These are phyloP conservation scores for Sphinx pinastri DNA, from an alignment of 2,888 invertebrate species.

Conservation along the genomic window DNA sequence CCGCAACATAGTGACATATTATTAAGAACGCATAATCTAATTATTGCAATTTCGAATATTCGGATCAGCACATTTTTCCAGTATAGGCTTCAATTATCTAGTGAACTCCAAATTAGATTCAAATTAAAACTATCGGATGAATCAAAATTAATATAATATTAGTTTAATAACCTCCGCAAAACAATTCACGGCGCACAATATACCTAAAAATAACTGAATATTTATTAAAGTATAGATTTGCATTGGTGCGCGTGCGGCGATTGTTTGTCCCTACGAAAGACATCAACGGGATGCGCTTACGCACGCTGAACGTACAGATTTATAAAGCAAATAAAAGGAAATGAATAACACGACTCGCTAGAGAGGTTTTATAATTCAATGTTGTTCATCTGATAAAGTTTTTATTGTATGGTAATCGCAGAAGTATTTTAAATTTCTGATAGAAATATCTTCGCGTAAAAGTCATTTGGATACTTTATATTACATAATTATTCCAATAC, in stretches of 20 bases:
- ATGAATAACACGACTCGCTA: conserved; percentile 31
- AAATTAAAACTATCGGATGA: neutral
- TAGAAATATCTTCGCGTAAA: no score
- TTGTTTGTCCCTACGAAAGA: conserved; percentile 52
- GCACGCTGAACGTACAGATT: conserved; percentile 29
- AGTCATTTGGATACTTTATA: no score
- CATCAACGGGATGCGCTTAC: conserved; percentile 62
- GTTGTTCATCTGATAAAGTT: neutral
- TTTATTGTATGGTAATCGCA: neutral
- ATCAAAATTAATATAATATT: neutral
- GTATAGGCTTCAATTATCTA: no score
- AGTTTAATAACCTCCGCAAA: neutral
- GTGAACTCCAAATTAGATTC: no score
- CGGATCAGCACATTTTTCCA: no score
- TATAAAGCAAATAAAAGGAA: conserved; percentile 29
- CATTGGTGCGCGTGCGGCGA: conserved; percentile 43
- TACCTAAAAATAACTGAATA: conserved; percentile 20
- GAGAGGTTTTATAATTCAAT: neutral
- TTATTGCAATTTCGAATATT: no score
- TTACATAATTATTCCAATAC: neutral
- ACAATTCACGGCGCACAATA: neutral
- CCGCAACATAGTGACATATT: no score
- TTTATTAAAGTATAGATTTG: conserved; percentile 16
- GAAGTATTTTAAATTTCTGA: neutral
- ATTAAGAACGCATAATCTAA: neutral